These are phyloP conservation scores for Harpagoxenus sublaevis DNA, from an alignment of 2,888 invertebrate species.

Conservation along the genomic window DNA sequence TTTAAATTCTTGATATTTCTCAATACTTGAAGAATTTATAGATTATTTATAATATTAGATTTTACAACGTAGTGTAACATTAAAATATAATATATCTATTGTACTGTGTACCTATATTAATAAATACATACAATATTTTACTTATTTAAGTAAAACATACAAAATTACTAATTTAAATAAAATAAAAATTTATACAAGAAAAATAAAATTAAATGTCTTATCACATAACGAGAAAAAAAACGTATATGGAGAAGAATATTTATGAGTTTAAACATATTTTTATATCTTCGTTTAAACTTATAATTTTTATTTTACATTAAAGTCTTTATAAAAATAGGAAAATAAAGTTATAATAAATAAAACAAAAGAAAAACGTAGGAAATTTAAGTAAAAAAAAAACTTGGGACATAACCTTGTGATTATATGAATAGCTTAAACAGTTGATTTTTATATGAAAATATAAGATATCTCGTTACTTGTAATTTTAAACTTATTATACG, in stretches of 20 bases:
- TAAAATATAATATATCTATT: too few relatives aligned
- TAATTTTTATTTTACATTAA: background rate
- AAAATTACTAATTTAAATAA: background rate
- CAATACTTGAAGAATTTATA: background rate
- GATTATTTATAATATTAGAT: too few relatives aligned
- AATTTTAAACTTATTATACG: background rate
- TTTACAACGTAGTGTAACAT: too few relatives aligned
- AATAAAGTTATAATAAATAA: background rate
- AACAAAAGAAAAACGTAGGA: background rate
- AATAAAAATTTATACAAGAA: background rate
- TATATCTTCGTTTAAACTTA: background rate
- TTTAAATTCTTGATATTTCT: background rate
- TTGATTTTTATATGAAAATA: constrained; percentile 7
- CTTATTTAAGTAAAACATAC: background rate
- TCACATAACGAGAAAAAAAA: background rate
- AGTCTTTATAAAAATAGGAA: background rate
- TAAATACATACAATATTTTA: background rate
- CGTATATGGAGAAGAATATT: background rate
- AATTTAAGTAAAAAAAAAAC: background rate
- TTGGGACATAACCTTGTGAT: background rate
- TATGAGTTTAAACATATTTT: background rate
- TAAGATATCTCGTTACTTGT: background rate
- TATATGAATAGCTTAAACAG: background rate
- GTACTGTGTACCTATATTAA: background rate
- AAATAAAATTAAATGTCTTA: background rate